phyloP scores from a whole-genome alignment of 2,113 vertebrate genomes.

The Genyomyrus donnyi region DNA sequence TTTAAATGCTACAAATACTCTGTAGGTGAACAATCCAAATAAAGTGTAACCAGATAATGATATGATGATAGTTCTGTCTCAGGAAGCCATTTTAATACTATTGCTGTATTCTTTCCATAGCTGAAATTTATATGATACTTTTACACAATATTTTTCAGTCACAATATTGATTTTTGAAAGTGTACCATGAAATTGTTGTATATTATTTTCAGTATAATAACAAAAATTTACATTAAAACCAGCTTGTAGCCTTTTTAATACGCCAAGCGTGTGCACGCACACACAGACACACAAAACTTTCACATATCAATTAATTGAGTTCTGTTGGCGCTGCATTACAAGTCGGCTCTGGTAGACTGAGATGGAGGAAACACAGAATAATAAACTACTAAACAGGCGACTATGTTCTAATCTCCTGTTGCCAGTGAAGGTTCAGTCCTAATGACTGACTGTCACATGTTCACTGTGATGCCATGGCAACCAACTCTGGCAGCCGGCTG shows the following conservation, averaged over 20 bases:
- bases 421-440: conserved; percentile 9
- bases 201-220: background rate
- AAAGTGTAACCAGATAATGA: background rate
- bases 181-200: background rate
- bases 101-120: background rate
- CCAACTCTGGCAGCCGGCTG: background rate
- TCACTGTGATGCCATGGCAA: conserved; percentile 12
- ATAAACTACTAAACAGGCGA: background rate
- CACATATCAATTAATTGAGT: conserved; percentile 29
- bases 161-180: background rate
- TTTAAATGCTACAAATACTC: background rate
- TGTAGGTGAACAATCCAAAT: background rate
- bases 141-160: background rate
- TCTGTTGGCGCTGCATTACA: background rate
- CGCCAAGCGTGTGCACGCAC: background rate
- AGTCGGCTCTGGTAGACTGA: background rate
- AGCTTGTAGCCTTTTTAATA: conserved; percentile 23
- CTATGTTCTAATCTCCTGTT: background rate
- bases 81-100: background rate
- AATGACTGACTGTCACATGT: conserved; percentile 8
- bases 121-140: background rate
- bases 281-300: background rate
- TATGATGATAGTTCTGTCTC: background rate
- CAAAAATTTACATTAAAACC: background rate
- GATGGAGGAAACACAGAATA: background rate